phyloP scores from a whole-genome alignment of 1,140 invertebrate species.

The Hirudo medicinalis region DNA sequence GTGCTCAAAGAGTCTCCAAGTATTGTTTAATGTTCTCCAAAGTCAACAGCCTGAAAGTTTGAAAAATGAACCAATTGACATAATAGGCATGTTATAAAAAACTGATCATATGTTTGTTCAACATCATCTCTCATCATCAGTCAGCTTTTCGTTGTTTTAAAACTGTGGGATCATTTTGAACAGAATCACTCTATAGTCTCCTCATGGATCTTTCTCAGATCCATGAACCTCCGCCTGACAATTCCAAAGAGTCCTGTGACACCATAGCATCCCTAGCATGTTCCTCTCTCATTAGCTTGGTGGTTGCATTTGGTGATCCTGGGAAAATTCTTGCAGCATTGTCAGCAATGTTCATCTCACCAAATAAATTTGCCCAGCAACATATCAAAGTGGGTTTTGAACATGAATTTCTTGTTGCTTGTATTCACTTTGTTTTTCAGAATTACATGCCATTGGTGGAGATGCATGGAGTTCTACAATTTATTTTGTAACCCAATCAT shows the following conservation, averaged over 20 bases:
- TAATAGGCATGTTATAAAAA: conserved; percentile 50
- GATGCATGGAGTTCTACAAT: too few species aligned
- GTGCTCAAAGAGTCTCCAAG: conserved; percentile 70
- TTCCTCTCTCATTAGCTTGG: conserved; percentile 73
- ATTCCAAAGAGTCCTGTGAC: conserved; percentile 41
- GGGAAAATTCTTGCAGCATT: conserved; percentile 74
- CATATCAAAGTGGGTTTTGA: conserved; percentile 54
- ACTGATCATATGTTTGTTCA: not conserved
- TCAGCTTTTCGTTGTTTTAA: not conserved
- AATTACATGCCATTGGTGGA: too few species aligned
- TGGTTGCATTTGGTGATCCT: conserved; percentile 82
- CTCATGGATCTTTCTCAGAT: conserved; percentile 60
- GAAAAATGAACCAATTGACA: conserved; percentile 55
- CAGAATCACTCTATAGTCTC: conserved; percentile 63
- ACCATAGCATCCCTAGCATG: conserved; percentile 69
- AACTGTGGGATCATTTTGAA: conserved; percentile 26
- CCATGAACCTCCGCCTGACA: not conserved
- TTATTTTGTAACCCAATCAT: too few species aligned
- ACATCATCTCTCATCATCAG: not conserved
- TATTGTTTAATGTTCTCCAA: conserved; percentile 77
- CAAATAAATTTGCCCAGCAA: conserved; percentile 59
- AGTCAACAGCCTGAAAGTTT: conserved; percentile 73
- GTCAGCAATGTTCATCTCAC: conserved; percentile 72
- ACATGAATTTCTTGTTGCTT: not conserved
- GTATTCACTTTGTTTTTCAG: too few species aligned